These are phyloP conservation scores for Syngnathus acus DNA, from an alignment of 2,797 vertebrate species.

Conservation along the genomic window DNA sequence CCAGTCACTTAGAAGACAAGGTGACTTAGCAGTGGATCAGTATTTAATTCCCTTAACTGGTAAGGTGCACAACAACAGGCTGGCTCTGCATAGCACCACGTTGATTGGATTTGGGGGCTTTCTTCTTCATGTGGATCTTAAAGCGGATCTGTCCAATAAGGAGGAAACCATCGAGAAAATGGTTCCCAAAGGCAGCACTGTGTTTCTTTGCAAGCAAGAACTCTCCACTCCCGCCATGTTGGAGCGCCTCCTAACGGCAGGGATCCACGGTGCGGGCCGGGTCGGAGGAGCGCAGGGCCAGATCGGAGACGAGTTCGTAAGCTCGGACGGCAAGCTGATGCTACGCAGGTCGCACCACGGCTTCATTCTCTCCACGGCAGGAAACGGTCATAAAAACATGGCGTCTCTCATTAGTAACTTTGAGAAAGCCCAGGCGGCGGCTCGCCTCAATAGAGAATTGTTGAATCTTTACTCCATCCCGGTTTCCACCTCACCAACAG, in stretches of 20 bases:
- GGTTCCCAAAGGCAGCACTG: constrained; percentile 60
- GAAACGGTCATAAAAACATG: constrained; percentile 51
- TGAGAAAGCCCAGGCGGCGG: constrained; percentile 65
- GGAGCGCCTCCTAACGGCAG: constrained; percentile 63
- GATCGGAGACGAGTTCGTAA: constrained; percentile 74
- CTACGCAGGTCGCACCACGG: constrained; percentile 68
- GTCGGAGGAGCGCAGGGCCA: constrained; percentile 69
- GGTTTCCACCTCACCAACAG: constrained; percentile 41
- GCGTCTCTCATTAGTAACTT: constrained; percentile 61
- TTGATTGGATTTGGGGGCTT: constrained; percentile 63
- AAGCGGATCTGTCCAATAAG: constrained; percentile 55
- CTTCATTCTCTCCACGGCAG: constrained; percentile 71
- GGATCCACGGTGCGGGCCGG: constrained; percentile 69
- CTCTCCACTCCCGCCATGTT: constrained; percentile 73
- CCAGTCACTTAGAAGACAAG: constrained; percentile 41
- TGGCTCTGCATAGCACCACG: constrained; percentile 60
- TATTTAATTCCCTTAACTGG: constrained; percentile 62
- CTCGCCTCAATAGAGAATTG: constrained; percentile 65
- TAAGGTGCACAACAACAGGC: constrained; percentile 32
- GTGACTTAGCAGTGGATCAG: constrained; percentile 66
- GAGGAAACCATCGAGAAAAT: constrained; percentile 65
- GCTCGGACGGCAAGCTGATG: constrained; percentile 71
- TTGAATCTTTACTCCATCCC: constrained; percentile 66
- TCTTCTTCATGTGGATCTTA: constrained; percentile 63
- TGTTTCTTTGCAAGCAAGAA: constrained; percentile 75